These are phyloP conservation scores for Tragopan temminckii DNA, from an alignment of 2,797 vertebrate species.

Conservation along the genomic window DNA sequence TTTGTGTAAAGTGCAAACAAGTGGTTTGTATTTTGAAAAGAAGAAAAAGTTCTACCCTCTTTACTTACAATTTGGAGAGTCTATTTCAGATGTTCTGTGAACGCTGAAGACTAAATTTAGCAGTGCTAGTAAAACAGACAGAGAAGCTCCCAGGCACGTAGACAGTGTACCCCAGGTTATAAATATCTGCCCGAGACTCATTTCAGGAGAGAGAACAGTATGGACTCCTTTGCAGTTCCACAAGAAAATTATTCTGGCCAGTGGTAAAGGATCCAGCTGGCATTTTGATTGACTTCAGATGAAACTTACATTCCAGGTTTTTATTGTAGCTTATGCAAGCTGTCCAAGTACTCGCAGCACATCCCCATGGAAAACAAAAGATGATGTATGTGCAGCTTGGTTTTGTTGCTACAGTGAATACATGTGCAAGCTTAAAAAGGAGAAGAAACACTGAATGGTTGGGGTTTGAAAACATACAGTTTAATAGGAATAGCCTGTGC, in stretches of 20 bases:
- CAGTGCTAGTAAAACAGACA: conserved; percentile 22
- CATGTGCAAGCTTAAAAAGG: not conserved
- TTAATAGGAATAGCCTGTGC: not conserved
- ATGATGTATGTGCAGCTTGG: not conserved
- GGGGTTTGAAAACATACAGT: not conserved
- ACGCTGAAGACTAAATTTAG: conserved; percentile 28
- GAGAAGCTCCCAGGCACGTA: conserved; percentile 4
- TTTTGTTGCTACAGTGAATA: not conserved
- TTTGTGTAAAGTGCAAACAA: not conserved
- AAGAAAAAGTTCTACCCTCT: not conserved
- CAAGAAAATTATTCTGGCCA: conserved; percentile 20
- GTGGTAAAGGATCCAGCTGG: conserved; percentile 14
- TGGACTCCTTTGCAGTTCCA: not conserved
- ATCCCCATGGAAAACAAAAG: not conserved
- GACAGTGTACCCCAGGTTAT: conserved; percentile 2
- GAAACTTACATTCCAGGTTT: conserved; percentile 8
- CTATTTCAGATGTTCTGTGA: conserved; percentile 12
- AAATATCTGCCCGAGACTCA: conserved; percentile 27
- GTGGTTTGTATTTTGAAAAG: not conserved
- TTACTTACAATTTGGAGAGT: not conserved
- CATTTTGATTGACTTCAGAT: not conserved
- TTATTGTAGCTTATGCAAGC: not conserved
- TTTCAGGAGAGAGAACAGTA: not conserved
- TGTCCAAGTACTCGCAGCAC: not conserved
- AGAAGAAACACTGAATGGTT: not conserved